These are phyloP conservation scores for Schizotus pectinicornis DNA, from an alignment of 2,888 invertebrate genomes.

Conservation along the genomic window DNA sequence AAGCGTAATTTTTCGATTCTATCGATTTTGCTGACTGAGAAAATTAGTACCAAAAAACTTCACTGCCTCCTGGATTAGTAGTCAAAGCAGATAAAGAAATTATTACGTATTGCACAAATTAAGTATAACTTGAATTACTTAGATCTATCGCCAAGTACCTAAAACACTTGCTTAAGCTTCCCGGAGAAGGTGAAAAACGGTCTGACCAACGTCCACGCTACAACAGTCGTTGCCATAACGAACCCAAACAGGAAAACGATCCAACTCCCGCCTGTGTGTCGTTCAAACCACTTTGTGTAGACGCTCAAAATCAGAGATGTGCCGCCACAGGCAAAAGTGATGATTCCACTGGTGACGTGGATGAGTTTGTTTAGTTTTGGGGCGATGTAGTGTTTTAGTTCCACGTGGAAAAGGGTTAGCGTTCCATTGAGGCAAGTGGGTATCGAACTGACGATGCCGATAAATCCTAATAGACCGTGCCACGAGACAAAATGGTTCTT, in stretches of 20 bases:
- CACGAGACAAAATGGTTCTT: slow-evolving; percentile 52
- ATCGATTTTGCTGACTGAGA: too few relatives aligned
- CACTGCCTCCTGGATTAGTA: too few relatives aligned
- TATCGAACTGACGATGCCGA: slow-evolving; percentile 43
- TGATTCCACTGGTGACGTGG: slow-evolving; percentile 40
- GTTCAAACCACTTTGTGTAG: slow-evolving; percentile 45
- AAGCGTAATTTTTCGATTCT: too few relatives aligned
- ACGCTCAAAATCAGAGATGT: slow-evolving; percentile 42
- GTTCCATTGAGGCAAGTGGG: slow-evolving; percentile 48
- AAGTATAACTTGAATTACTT: background rate
- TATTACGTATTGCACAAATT: background rate
- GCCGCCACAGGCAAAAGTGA: slow-evolving; percentile 43
- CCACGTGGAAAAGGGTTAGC: slow-evolving; percentile 46
- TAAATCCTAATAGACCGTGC: slow-evolving; percentile 52
- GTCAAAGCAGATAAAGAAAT: too few relatives aligned
- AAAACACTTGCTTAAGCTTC: slow-evolving; percentile 7
- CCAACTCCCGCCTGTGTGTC: slow-evolving; percentile 30
- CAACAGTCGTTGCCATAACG: slow-evolving; percentile 25
- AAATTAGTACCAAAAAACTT: too few relatives aligned
- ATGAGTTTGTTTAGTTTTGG: slow-evolving; percentile 42
- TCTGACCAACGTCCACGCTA: slow-evolving; percentile 37
- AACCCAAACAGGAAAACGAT: slow-evolving; percentile 33
- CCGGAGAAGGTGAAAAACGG: slow-evolving; percentile 29
- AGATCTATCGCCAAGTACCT: background rate
- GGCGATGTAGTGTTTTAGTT: slow-evolving; percentile 38